Evolutionary conservation across 2,797 vertebrate species (phyloP), one percentile per base, ranked within the genome.

Genomic region (Glossophaga mutica): DNA sequence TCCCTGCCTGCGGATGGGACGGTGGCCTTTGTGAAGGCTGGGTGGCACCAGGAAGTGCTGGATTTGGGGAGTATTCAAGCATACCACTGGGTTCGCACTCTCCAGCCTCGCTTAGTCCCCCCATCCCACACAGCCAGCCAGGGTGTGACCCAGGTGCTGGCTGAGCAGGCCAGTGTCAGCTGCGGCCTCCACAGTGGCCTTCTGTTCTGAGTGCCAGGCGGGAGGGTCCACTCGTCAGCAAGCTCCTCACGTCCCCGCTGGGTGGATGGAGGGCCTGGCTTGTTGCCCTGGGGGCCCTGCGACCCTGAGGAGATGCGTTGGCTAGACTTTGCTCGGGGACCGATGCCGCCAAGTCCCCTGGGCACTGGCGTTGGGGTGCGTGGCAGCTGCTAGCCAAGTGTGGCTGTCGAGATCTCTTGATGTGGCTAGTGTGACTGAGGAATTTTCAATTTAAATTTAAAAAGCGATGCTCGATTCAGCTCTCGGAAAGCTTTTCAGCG

Each of bases 201-300:
- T 96, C 97, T 97, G 97, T 97, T 93, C 83, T 6, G 4, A 68
- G 87, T 42, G 48, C 91, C 76, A 67, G 74, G 84, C 11, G 22
- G 70, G 78, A 46, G 90, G 52, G 87, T 12, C 48, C 65, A 5
- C 89, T 96, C 0, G 2, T 97, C 83, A 50, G 83, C 89, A 96
- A 24, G 90, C 97, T 90, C 19, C 95, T 97, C 96, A 97, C 88
- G 92, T 97, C 83, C 83, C 48, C 9, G 5, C 79, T 34, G 76
- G 96, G 55, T 57, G 39, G 70, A 62, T 57, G 44, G 70, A 96
- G 90, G 91, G 89, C 76, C 65, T 74, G 92, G 92, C 77, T 85
- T 14, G 62, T 12, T 7, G 12, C 90, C 94, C 90, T 22, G n/a
- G 70, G 89, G 67, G 79, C 55, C 59, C 89, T 34, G 2, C 34